A percentile compares a stretch with the other conserved stretches of the same genome.
phyloP scores from a whole-genome alignment of 2,797 vertebrate species.

The Chaunax sp. region DNA sequence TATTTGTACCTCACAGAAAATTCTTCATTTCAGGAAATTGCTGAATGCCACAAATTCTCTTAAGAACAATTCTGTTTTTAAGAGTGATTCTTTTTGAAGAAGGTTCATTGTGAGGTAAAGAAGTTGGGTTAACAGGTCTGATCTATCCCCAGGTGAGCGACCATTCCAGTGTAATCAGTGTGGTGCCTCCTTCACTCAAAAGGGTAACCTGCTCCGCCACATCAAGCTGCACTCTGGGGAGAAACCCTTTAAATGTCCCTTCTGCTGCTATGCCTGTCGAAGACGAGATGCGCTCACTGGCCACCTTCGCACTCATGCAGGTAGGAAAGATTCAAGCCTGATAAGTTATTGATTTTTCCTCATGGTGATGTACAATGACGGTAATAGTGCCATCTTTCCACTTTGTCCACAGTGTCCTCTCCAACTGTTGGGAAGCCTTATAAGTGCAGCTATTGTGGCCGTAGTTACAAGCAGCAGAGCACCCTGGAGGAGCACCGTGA shows the following conservation, averaged over 20 bases:
- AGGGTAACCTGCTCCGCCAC: conserved; percentile 97
- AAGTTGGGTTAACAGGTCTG: conserved; percentile 39
- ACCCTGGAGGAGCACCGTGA: conserved; percentile 96
- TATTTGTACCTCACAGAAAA: not conserved
- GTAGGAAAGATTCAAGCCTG: conserved; percentile 74
- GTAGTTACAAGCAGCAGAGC: conserved; percentile 98
- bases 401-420: conserved; percentile 88
- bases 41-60: no score
- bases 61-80: not conserved
- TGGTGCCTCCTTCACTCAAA: conserved; percentile 97
- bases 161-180: conserved; percentile 99
- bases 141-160: conserved; percentile 87
- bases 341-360: not conserved
- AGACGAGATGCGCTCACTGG: conserved; percentile 94
- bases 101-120: not conserved
- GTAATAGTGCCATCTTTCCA: conserved; percentile 4
- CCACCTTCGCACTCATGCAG: conserved; percentile 96
- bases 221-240: conserved; percentile 98
- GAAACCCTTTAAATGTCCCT: conserved; percentile 98
- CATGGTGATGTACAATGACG: not conserved
- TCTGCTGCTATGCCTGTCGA: conserved; percentile 97
- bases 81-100: not conserved
- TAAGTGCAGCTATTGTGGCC: conserved; percentile 97
- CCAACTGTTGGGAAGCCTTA: conserved; percentile 96
- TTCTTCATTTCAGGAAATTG: no score